Percentiles rank a stretch among this genome's conserved stretches.
phyloP scores from a whole-genome alignment of 2,888 invertebrate genomes.

The Drosophila gaucha region DNA sequence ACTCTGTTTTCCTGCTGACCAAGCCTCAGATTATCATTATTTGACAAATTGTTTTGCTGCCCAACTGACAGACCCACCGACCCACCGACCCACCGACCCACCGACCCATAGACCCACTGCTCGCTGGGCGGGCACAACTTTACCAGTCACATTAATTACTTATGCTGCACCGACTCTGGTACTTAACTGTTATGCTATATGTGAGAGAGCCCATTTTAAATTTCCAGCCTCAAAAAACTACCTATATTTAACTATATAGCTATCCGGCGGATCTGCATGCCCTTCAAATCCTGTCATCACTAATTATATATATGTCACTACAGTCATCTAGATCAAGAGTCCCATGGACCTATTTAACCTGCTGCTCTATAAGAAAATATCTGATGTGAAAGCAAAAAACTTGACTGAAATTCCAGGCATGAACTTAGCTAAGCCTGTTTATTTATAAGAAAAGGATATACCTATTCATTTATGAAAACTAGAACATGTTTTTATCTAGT shows the following conservation, averaged over 20 bases:
- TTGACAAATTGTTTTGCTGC: constrained; percentile 69
- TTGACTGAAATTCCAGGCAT: too few relatives aligned
- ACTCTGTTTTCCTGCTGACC: constrained; percentile 22
- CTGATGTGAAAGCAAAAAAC: too few relatives aligned
- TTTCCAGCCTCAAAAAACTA: neutral
- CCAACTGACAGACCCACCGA: constrained; percentile 13
- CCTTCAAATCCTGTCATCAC: too few relatives aligned
- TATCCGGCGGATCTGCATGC: neutral
- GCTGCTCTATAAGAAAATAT: too few relatives aligned
- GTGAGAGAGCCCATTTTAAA: neutral
- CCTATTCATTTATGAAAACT: too few relatives aligned
- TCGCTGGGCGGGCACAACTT: neutral
- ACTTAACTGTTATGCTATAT: constrained; percentile 3
- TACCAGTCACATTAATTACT: constrained; percentile 23
- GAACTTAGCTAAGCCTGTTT: too few relatives aligned
- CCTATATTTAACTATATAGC: too few relatives aligned
- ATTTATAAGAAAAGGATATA: too few relatives aligned
- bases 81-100: neutral
- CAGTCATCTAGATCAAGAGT: too few relatives aligned
- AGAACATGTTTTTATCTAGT: too few relatives aligned
- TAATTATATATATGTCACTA: too few relatives aligned
- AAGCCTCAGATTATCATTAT: constrained; percentile 76
- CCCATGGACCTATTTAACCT: too few relatives aligned
- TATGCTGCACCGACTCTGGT: constrained; percentile 2
- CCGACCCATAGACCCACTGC: neutral